Conservation (phyloP, 2,113 vertebrate species). For the Pan troglodytes region NHGRI_mPanTro3-v2.1_pri NC_072401.2:158386001-158386500, state of each 20-base stretch:
- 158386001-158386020: constrained; percentile 20
- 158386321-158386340: neutral
- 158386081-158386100: constrained; percentile 32
- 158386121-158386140: constrained; percentile 59
- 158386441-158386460: constrained; percentile 71
- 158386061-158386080: neutral
- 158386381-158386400: constrained; percentile 69
- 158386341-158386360: constrained; percentile 27
- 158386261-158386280: neutral
- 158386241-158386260: neutral
- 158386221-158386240: neutral
- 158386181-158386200: constrained; percentile 61
- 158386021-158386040: constrained; percentile 42
- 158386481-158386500: constrained; percentile 48
- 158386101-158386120: constrained; percentile 58
- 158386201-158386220: constrained; percentile 13
- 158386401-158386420: constrained; percentile 76
- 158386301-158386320: neutral
- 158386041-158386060: constrained; percentile 55
- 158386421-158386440: constrained; percentile 66
- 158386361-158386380: constrained; percentile 49
- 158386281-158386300: neutral
- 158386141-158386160: constrained; percentile 46
- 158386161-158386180: constrained; percentile 48
- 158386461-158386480: constrained; percentile 77